Evolutionary conservation across 2,888 invertebrate genomes (phyloP).

Genomic region (Leptinotarsa juncta): DNA sequence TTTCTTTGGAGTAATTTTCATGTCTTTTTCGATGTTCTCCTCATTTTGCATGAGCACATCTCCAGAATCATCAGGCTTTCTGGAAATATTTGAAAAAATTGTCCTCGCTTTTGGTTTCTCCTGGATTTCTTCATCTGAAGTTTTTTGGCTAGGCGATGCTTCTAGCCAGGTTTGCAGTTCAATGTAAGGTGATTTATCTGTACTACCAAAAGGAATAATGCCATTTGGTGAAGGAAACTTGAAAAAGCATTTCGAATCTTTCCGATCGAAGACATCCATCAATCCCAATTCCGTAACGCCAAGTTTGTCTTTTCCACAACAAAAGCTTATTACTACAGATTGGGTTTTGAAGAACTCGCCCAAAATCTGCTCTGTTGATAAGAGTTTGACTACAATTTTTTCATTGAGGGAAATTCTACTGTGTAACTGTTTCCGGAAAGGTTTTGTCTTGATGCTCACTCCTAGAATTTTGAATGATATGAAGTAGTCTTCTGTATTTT

Average conservation of each 20-base stretch:
- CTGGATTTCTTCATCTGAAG: slow-evolving; percentile 33
- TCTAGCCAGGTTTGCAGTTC: slow-evolving; percentile 54
- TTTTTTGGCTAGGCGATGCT: slow-evolving; percentile 29
- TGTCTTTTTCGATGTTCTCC: neutral
- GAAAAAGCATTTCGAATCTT: slow-evolving; percentile 51
- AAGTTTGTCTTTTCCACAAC: slow-evolving; percentile 55
- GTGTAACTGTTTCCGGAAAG: slow-evolving; percentile 58
- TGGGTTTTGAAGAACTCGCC: slow-evolving; percentile 57
- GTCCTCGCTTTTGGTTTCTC: slow-evolving; percentile 41
- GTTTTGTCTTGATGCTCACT: slow-evolving; percentile 61
- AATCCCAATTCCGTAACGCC: slow-evolving; percentile 57
- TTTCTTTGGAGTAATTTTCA: neutral
- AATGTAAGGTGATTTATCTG: slow-evolving; percentile 54
- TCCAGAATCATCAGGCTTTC: slow-evolving; percentile 32
- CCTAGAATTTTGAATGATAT: slow-evolving; percentile 61
- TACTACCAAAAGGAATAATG: slow-evolving; percentile 50
- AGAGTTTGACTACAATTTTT: slow-evolving; percentile 58
- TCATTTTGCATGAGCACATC: slow-evolving; percentile 30
- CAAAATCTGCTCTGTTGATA: slow-evolving; percentile 55
- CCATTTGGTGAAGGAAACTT: slow-evolving; percentile 55
- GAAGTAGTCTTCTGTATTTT: slow-evolving; percentile 56
- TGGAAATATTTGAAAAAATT: slow-evolving; percentile 43
- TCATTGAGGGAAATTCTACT: slow-evolving; percentile 59
- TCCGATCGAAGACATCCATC: slow-evolving; percentile 47
- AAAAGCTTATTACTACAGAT: slow-evolving; percentile 56